Evolutionary conservation across 2,797 vertebrate species (phyloP).

Genomic region (Nasua narica): DNA sequence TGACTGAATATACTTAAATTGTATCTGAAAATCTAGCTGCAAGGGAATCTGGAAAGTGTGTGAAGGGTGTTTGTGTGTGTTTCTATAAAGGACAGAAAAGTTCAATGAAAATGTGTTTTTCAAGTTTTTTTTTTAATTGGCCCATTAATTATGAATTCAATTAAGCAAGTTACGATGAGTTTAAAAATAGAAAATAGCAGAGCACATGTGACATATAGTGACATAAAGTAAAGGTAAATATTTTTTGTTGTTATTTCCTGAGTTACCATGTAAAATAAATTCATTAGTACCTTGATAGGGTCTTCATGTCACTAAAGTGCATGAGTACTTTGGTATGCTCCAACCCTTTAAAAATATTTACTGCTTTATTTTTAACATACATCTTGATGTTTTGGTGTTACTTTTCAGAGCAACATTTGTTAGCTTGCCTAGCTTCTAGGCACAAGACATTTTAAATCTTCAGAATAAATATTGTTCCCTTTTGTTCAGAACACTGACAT

Average conservation of each 20-base stretch:
- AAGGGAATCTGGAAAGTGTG: not conserved
- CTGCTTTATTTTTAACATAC: not conserved
- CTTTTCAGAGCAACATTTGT: not conserved
- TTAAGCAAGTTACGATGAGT: not conserved
- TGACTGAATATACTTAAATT: not conserved
- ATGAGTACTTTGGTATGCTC: not conserved
- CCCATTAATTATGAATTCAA: not conserved
- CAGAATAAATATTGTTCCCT: not conserved
- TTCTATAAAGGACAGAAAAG: not conserved
- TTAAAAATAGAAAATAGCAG: not conserved
- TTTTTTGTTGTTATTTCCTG: not conserved
- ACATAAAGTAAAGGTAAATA: not conserved
- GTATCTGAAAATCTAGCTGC: not conserved
- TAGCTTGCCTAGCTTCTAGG: not conserved
- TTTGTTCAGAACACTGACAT: not conserved
- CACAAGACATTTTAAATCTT: not conserved
- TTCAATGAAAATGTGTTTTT: not conserved
- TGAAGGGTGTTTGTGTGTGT: no score
- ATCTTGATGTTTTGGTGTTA: not conserved
- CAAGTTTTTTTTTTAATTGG: not conserved
- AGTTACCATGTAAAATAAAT: not conserved
- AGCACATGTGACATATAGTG: not conserved
- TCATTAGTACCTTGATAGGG: not conserved
- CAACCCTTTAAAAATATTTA: not conserved
- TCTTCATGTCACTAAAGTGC: not conserved